Evolutionary conservation across 1,140 invertebrate species (phyloP).

Genomic region (Metaphire vulgaris): DNA sequence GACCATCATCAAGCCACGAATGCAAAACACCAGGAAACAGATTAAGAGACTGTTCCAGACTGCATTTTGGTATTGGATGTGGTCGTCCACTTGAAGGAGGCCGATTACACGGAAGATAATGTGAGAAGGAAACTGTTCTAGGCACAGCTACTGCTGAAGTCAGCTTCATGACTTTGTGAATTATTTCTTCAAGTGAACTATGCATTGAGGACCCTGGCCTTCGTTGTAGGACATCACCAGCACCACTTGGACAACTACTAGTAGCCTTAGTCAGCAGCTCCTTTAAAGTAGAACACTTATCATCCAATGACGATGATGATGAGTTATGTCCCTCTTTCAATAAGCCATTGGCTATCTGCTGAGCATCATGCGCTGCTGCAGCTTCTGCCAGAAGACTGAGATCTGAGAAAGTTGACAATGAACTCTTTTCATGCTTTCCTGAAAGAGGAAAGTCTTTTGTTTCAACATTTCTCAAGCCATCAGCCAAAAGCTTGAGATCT

Average conservation of each 20-base stretch:
- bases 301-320: too few relatives aligned
- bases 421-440: neutral
- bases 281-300: conserved; percentile 1
- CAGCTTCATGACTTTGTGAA: neutral
- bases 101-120: neutral
- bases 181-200: neutral
- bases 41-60: conserved; percentile 71
- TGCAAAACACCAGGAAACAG: conserved; percentile 61
- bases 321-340: too few relatives aligned
- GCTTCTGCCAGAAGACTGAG: neutral
- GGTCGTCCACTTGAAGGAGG: neutral
- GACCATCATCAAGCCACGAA: conserved; percentile 75
- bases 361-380: neutral
- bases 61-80: conserved; percentile 49
- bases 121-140: neutral
- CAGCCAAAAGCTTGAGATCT: too few relatives aligned
- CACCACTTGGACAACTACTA: neutral
- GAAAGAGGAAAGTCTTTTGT: too few relatives aligned
- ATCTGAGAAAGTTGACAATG: neutral
- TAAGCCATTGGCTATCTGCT: too few relatives aligned
- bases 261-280: neutral
- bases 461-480: too few relatives aligned
- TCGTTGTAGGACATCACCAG: neutral
- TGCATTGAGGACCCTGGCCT: neutral
- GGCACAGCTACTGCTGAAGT: neutral